phyloP scores from a whole-genome alignment of 1,140 invertebrate species.

The Cecropterus lyciades region DNA sequence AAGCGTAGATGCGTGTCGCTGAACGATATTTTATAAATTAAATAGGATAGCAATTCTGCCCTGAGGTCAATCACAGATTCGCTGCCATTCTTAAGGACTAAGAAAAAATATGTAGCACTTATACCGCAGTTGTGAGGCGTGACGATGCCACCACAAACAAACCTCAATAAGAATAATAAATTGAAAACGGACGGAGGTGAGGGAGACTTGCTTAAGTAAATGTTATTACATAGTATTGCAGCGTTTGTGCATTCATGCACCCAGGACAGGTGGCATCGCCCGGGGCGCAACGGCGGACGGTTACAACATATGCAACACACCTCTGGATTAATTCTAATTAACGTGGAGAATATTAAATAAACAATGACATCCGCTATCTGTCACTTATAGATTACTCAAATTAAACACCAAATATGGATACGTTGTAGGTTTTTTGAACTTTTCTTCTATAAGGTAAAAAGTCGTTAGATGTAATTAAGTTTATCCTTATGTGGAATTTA shows the following conservation, averaged over 20 bases:
- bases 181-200: no score
- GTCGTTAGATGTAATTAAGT: no score
- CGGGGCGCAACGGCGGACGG: conserved; percentile 8
- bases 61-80: no score
- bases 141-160: no score
- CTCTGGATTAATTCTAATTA: conserved; percentile 15
- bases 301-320: conserved; percentile 17
- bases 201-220: neutral
- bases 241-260: conserved; percentile 1
- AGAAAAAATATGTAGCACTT: no score
- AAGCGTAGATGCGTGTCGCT: no score
- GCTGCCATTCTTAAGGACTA: no score
- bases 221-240: conserved; percentile 41
- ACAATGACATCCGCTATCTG: conserved; percentile 26
- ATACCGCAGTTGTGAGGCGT: no score
- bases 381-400: conserved; percentile 20
- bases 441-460: neutral
- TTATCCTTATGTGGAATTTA: no score
- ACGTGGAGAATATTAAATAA: conserved; percentile 26
- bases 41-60: no score
- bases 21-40: no score
- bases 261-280: conserved; percentile 19
- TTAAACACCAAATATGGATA: conserved; percentile 2
- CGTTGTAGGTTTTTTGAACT: neutral
- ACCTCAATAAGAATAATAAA: no score